These are phyloP conservation scores for Gambelia wislizenii DNA, from an alignment of 2,797 vertebrate genomes.

Conservation along the genomic window DNA sequence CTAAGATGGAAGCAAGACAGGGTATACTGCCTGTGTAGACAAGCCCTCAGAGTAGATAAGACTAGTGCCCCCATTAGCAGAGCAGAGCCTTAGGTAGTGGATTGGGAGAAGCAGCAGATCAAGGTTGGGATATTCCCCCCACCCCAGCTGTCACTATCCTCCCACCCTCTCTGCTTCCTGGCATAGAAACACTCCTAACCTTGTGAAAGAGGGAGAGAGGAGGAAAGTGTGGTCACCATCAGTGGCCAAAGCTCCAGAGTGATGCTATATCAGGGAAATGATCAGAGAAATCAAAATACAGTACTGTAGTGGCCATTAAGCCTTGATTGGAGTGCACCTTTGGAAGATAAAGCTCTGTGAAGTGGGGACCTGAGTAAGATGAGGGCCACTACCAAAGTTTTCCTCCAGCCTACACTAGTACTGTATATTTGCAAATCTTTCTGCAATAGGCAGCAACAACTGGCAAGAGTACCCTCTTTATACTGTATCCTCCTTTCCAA, in stretches of 20 bases:
- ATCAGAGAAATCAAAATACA: background rate
- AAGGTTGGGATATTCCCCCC: no score
- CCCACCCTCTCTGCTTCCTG: background rate
- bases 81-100: no score
- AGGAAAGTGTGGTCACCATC: background rate
- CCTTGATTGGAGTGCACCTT: background rate
- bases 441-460: background rate
- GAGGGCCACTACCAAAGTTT: background rate
- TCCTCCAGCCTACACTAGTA: background rate
- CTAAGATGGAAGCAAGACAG: no score
- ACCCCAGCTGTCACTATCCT: background rate
- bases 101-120: no score
- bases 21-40: no score
- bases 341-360: background rate
- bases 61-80: no score
- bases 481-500: background rate
- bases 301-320: background rate
- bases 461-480: no score
- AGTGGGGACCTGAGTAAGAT: background rate
- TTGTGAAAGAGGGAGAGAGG: background rate
- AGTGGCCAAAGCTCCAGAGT: background rate
- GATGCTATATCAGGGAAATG: background rate
- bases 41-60: no score
- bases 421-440: background rate
- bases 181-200: no score